Evolutionary conservation across 2,113 vertebrate species (phyloP).

Genomic region (Bufo gargarizans): DNA sequence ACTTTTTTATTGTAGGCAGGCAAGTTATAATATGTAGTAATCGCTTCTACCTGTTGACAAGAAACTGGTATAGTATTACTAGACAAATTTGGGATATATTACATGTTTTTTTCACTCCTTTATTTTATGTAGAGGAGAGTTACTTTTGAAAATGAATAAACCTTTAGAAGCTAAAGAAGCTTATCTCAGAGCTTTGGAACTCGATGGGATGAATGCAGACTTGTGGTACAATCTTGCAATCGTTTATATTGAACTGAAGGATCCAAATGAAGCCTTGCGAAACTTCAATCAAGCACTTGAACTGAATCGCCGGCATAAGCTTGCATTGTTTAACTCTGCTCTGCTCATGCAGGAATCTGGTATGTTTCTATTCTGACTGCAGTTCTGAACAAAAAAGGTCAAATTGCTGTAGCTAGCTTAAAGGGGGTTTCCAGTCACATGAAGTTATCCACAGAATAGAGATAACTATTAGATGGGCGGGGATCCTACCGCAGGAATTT

Average conservation of each 20-base stretch:
- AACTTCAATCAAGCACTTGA: conserved; percentile 93
- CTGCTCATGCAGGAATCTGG: conserved; percentile 98
- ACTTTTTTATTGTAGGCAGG: too few species aligned
- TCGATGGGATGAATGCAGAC: conserved; percentile 91
- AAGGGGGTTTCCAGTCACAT: too few species aligned
- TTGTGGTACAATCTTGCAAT: conserved; percentile 99
- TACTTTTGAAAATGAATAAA: conserved; percentile 97
- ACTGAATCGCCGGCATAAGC: conserved; percentile 88
- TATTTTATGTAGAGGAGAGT: conserved; percentile 84
- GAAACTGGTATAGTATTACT: too few species aligned
- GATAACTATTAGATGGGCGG: too few species aligned
- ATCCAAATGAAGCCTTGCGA: conserved; percentile 88
- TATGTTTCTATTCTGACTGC: conserved; percentile 66
- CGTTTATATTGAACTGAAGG: conserved; percentile 97
- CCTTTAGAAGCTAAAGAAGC: conserved; percentile 91
- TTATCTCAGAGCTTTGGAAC: conserved; percentile 89
- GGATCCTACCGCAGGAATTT: too few species aligned
- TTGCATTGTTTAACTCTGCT: conserved; percentile 94
- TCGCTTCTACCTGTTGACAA: too few species aligned
- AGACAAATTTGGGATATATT: too few species aligned
- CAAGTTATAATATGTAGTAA: too few species aligned
- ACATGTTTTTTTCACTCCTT: not conserved
- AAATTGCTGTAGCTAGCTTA: not conserved
- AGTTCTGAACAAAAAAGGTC: not conserved
- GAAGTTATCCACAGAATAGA: too few species aligned